Base-by-base conservation (phyloP, 2,797 vertebrate genomes). In the Crypturellus tataupa region DNA sequence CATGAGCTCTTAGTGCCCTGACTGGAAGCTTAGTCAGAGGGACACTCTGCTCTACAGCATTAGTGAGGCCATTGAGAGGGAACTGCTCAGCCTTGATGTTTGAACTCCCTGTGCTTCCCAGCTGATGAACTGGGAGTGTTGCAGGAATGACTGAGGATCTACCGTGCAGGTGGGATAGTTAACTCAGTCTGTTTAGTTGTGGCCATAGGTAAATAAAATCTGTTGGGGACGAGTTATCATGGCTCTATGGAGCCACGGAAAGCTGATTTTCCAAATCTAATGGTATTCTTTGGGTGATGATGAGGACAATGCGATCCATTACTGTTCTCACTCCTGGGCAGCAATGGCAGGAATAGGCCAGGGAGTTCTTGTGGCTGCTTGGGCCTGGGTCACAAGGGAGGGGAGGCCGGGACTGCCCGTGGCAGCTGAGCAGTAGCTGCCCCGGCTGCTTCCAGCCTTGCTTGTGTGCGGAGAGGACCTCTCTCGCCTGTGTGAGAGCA, bases 401-500 rank as follows among this genome's bases (percentile, higher is more conserved):
- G 10, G 29, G 18, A 64, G 33, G 21, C 47, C 9, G 16, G 40
- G 65, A 20, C 5, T 47, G 80, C 27, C 2, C 0, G 0, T n/a
- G 31, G 31, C 20, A n/a, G 39, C 17, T 72, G 8, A 12, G 14
- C 49, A 14, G 47, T 72, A 49, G 4, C 25, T 63, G 49, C 40
- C 56, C 0, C 0, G 55, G 37, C 49, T 64, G 49, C 27, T 73
- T 12, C 49, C 14, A 69, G 29, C 27, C 20, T 46, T 23, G 31
- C 76, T 76, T 1, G 1, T 13, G 37, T 79, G 18, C 16, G 47
- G 25, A 51, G 39, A 17, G 12, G 5, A 5, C 37, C 19, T 79
- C 31, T 91, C 23, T 47, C 49, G 44, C 24, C 37, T 69, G 37
- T 18, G 20, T 72, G 46, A 60, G 13, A 12, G 37, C 59, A 49